phyloP scores from a whole-genome alignment of 2,113 vertebrate species.

The Lepus europaeus region DNA sequence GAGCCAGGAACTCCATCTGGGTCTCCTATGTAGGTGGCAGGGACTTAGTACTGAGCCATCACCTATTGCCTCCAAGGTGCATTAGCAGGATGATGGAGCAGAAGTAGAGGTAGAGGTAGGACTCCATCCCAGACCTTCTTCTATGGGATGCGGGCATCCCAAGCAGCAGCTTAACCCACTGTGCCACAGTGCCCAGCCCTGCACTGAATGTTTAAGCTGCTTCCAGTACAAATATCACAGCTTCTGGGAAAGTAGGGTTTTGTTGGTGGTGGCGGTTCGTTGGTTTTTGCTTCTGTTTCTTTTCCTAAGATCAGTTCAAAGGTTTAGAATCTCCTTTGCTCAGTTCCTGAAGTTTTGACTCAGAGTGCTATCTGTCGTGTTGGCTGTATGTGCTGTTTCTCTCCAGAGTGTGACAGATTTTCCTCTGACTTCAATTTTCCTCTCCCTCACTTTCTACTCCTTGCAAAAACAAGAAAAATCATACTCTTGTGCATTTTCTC shows the following conservation, averaged over 20 bases:
- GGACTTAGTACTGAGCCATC: too few species aligned
- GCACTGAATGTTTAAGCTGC: conserved; percentile 39
- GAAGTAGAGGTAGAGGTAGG: too few species aligned
- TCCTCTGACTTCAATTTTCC: conserved; percentile 43
- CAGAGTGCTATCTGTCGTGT: not conserved
- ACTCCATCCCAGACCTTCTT: too few species aligned
- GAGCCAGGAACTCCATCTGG: too few species aligned
- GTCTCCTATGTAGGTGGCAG: too few species aligned
- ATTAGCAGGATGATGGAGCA: too few species aligned
- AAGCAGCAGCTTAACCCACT: too few species aligned
- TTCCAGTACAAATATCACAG: conserved; percentile 11
- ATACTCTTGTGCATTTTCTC: conserved; percentile 58
- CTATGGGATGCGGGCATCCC: too few species aligned
- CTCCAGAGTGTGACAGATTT: conserved; percentile 44
- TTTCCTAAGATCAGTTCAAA: conserved; percentile 43
- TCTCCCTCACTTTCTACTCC: not conserved
- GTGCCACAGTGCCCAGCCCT: not conserved
- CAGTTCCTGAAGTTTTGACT: conserved; percentile 21
- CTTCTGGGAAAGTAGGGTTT: conserved; percentile 23
- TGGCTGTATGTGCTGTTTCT: conserved; percentile 43
- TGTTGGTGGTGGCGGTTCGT: not conserved
- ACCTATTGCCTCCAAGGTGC: too few species aligned
- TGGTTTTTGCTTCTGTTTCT: conserved; percentile 27
- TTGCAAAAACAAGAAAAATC: conserved; percentile 31
- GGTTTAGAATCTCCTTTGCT: not conserved